These are phyloP conservation scores for Gallinago paraguaiae DNA, from an alignment of 2,113 vertebrate genomes.

Conservation along the genomic window DNA sequence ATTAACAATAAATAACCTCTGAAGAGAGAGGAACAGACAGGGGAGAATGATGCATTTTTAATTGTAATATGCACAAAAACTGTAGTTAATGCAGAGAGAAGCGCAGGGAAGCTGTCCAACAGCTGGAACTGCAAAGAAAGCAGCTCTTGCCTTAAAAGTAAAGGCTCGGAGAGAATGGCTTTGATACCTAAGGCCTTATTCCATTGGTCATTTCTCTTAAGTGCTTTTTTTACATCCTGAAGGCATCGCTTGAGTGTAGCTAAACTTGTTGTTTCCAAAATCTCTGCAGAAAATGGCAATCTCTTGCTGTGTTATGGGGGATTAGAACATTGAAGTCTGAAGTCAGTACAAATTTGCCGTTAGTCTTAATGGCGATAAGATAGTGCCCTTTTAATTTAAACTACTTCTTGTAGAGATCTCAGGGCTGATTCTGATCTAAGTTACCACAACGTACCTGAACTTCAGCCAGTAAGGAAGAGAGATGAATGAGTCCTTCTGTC, in stretches of 20 bases:
- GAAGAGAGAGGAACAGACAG: neutral
- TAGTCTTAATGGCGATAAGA: neutral
- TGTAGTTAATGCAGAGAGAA: neutral
- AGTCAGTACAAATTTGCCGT: neutral
- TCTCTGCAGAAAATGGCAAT: neutral
- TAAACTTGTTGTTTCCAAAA: neutral
- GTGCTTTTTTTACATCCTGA: neutral
- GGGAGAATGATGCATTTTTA: neutral
- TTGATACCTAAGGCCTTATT: neutral
- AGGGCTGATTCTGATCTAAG: neutral
- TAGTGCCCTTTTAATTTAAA: neutral
- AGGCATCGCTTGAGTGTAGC: neutral
- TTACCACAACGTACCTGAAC: neutral
- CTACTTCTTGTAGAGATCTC: neutral
- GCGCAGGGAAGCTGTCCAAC: neutral
- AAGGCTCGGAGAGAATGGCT: neutral
- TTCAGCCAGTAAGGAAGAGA: neutral
- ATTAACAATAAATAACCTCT: neutral
- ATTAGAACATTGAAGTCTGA: neutral
- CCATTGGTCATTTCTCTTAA: neutral
- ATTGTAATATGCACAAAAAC: neutral
- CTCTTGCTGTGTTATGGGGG: neutral
- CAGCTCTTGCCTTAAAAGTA: neutral
- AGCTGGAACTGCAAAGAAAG: neutral
- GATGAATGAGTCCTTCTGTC: neutral